Evolutionary conservation across 2,113 vertebrate genomes (phyloP).

Genomic region (Engystomops pustulosus): DNA sequence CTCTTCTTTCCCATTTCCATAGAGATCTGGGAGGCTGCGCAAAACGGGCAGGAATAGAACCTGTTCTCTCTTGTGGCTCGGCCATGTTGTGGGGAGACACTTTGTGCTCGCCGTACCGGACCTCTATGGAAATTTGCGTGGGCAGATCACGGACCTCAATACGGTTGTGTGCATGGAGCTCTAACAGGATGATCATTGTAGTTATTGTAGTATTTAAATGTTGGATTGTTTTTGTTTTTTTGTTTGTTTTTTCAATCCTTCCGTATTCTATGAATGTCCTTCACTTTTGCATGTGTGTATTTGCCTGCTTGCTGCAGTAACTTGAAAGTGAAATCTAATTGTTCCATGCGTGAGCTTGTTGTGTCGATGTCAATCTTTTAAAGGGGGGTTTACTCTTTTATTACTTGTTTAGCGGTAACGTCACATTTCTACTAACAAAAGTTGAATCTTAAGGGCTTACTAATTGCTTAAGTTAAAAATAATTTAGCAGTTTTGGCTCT

Average conservation of each 20-base stretch:
- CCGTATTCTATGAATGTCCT: neutral
- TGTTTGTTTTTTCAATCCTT: neutral
- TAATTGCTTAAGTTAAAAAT: slow-evolving; percentile 79
- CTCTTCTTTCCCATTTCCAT: too few species aligned
- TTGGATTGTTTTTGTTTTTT: neutral
- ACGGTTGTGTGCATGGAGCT: too few species aligned
- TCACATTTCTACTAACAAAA: slow-evolving; percentile 94
- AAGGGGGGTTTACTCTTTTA: slow-evolving; percentile 99
- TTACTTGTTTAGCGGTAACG: slow-evolving; percentile 99
- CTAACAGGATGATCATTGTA: neutral
- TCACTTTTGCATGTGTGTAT: neutral
- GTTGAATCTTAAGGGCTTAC: slow-evolving; percentile 75
- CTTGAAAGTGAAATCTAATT: slow-evolving; percentile 68
- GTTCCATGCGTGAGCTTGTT: slow-evolving; percentile 74
- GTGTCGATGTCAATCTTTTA: slow-evolving; percentile 76
- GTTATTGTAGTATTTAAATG: slow-evolving; percentile 29
- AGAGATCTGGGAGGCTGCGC: too few species aligned
- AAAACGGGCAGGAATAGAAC: too few species aligned
- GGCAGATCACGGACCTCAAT: too few species aligned
- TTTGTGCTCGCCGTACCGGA: too few species aligned
- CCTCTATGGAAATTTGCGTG: too few species aligned
- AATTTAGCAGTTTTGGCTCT: slow-evolving; percentile 75
- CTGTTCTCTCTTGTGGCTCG: too few species aligned
- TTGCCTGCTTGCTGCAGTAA: neutral
- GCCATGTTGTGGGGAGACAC: too few species aligned